Percentiles rank a stretch among this genome's conserved stretches.
Conservation (phyloP, 2,113 vertebrate species). For the Carassius gibelio region DNA sequence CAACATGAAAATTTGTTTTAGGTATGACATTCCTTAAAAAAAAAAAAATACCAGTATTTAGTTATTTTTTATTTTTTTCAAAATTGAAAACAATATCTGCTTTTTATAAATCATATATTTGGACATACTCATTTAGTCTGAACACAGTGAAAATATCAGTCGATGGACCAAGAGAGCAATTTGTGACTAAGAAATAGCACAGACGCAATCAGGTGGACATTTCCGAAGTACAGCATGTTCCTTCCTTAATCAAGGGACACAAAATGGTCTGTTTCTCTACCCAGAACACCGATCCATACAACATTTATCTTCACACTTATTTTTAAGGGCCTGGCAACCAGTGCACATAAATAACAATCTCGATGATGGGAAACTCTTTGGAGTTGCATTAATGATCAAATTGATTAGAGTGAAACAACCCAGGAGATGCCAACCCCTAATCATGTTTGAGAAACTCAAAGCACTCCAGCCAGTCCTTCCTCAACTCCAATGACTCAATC, state of each 20-base stretch:
- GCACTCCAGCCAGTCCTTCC: neutral
- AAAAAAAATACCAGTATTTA: neutral
- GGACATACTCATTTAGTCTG: neutral
- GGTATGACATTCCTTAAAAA: neutral
- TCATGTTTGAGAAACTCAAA: constrained; percentile 19
- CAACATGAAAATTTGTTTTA: neutral
- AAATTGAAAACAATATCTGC: neutral
- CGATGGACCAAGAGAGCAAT: constrained; percentile 3
- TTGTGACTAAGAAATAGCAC: constrained; percentile 1
- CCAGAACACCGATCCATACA: constrained; percentile 2
- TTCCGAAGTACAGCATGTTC: constrained; percentile 20
- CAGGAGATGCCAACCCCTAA: constrained; percentile 28
- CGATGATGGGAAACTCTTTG: constrained; percentile 21
- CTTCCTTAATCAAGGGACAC: constrained; percentile 35
- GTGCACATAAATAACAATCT: constrained; percentile 36
- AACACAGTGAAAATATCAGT: constrained; percentile 12
- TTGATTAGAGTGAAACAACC: constrained; percentile 17
- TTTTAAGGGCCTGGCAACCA: constrained; percentile 6
- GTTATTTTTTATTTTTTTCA: neutral
- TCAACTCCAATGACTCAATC: neutral
- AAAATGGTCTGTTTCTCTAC: constrained; percentile 25
- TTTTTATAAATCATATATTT: constrained; percentile 25
- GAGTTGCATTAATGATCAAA: constrained; percentile 39
- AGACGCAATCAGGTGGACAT: constrained; percentile 10
- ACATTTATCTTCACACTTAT: constrained; percentile 9